phyloP scores from a whole-genome alignment of 2,888 invertebrate genomes.

The Ditylenchus weischeri region DNA sequence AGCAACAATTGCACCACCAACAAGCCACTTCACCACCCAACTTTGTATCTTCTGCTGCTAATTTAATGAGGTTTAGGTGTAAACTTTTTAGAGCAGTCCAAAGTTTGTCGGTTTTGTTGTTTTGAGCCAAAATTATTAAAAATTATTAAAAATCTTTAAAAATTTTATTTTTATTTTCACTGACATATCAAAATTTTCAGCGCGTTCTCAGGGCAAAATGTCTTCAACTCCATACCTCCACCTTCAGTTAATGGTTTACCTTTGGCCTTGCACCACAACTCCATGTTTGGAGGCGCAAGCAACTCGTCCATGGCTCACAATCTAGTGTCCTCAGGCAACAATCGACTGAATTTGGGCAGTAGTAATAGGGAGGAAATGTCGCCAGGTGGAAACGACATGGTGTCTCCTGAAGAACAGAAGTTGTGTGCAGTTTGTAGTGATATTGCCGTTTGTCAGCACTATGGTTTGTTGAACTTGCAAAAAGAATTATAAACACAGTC shows the following conservation, averaged over 20 bases:
- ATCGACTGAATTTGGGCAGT: conserved; percentile 2
- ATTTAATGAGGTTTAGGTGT: conserved; percentile 28
- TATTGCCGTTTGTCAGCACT: conserved; percentile 78
- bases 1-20: conserved; percentile 4
- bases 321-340: neutral
- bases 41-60: conserved; percentile 29
- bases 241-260: conserved; percentile 13
- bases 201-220: conserved; percentile 27
- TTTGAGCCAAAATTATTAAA: no score
- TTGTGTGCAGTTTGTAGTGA: conserved; percentile 97
- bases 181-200: conserved; percentile 13
- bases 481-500: no score
- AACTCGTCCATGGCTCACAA: neutral
- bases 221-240: conserved; percentile 16
- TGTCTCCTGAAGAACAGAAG: conserved; percentile 61
- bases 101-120: no score
- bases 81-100: no score
- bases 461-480: conserved; percentile 63
- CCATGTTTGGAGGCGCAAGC: neutral
- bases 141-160: no score
- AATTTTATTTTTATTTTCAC: no score
- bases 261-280: conserved; percentile 10
- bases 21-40: conserved; percentile 11
- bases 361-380: neutral
- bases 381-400: neutral